These are phyloP conservation scores for Dromius quadrimaculatus DNA, from an alignment of 2,888 invertebrate genomes.

Conservation along the genomic window DNA sequence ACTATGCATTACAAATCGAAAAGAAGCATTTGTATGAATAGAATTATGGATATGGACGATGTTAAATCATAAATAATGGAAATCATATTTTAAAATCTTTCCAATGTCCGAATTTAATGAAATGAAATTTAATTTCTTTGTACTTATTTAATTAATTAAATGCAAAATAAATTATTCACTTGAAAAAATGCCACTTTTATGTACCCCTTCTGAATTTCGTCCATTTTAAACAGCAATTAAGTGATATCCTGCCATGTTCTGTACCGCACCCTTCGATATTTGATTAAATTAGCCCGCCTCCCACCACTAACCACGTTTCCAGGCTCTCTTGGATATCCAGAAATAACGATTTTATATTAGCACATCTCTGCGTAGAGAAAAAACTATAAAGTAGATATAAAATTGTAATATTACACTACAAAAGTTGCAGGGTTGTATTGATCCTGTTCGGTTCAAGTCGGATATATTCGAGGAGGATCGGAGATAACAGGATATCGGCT, in stretches of 20 bases:
- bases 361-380: constrained; percentile 55
- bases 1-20: too few relatives aligned
- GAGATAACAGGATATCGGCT: constrained; percentile 52
- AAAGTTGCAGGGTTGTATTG: constrained; percentile 56
- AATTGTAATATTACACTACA: constrained; percentile 62
- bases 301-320: background rate
- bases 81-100: too few relatives aligned
- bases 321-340: constrained; percentile 38
- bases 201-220: too few relatives aligned
- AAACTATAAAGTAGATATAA: constrained; percentile 63
- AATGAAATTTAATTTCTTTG: too few relatives aligned
- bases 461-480: constrained; percentile 55
- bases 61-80: too few relatives aligned
- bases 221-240: constrained; percentile 1
- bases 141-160: too few relatives aligned
- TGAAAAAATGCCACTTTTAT: too few relatives aligned
- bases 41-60: too few relatives aligned
- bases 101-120: too few relatives aligned
- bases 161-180: too few relatives aligned
- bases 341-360: constrained; percentile 61
- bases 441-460: constrained; percentile 52
- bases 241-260: background rate
- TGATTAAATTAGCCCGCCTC: background rate
- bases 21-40: too few relatives aligned
- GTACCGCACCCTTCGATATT: background rate